Evolutionary conservation across 2,888 invertebrate genomes (phyloP), one percentile per base, ranked within the genome.

Genomic region (Epirrita christyi): DNA sequence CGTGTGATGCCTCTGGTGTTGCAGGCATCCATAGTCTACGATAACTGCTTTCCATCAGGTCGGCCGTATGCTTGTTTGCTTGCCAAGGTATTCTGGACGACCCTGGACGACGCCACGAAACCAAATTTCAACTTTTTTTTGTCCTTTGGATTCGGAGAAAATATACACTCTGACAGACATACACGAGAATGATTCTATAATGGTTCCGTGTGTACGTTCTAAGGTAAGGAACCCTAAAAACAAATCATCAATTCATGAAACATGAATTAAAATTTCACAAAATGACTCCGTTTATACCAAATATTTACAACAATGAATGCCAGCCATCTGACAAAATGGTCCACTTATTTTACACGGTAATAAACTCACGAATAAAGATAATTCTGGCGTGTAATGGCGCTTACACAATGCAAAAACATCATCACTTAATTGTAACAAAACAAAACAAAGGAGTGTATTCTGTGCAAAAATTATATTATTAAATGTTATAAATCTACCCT

Each of bases 351-450:
- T 46, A 61, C 59, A 63, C 64, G 56, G 59, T 42, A 53, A 63
- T 67, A 67, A 67, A 63, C 48, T 48, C 50, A 14, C 56, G 46
- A 58, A 67, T 64, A 65, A 67, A 64, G 63, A 67, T 64, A 64
- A 64, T 64, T 64, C 55, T 38, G 55, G 38, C 50, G 55, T 37
- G 55, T 63, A 66, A 63, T 56, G 55, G 63, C 55, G 61, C 49
- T 40, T 50, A 44, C 47, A 61, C 63, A 57, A 59, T 58, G 56
- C 64, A 59, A 56, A 55, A 60, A 64, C 64, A 64, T 64, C 62
- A 66, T 52, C 63, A 61, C 55, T 61, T 64, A 61, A 64, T 54
- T 61, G 56, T 61, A 47, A 52, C 62, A 55, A 54, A 61, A 64
- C 61, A 64, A 66, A 50, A 36, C n/a, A n/a, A n/a, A n/a, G n/a